phyloP scores from a whole-genome alignment of 2,797 vertebrate genomes.

The Neosalanx taihuensis region DNA sequence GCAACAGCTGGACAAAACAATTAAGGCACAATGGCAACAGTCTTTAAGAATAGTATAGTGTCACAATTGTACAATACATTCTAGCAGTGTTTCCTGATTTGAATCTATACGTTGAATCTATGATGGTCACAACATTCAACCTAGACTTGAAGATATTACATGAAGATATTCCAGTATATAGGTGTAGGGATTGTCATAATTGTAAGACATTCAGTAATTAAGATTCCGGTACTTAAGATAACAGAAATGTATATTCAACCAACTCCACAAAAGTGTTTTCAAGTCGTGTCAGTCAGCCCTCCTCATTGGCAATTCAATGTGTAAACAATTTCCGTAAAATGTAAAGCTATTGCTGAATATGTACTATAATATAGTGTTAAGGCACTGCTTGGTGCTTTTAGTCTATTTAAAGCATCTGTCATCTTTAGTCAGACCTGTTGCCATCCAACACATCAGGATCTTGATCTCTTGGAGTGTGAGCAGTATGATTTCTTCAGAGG shows the following conservation, averaged over 20 bases:
- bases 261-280: constrained; percentile 2
- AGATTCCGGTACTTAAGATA: constrained; percentile 10
- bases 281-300: constrained; percentile 4
- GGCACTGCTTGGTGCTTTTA: background rate
- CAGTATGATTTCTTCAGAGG: too few relatives aligned
- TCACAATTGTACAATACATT: constrained; percentile 1
- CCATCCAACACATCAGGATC: constrained; percentile 4
- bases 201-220: constrained; percentile 1
- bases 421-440: background rate
- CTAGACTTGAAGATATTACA: constrained; percentile 1
- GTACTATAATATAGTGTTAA: constrained; percentile 20
- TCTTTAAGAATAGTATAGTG: constrained; percentile 10
- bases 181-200: constrained; percentile 9
- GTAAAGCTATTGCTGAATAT: constrained; percentile 5
- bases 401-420: background rate
- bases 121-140: constrained; percentile 28
- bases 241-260: too few relatives aligned
- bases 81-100: background rate
- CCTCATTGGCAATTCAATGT: background rate
- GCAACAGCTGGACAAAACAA: background rate
- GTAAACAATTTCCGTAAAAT: background rate
- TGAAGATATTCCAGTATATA: constrained; percentile 1
- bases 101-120: background rate
- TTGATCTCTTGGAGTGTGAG: background rate
- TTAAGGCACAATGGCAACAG: constrained; percentile 11